Percentiles rank a stretch among this genome's conserved stretches.
Evolutionary conservation across 1,140 invertebrate genomes (phyloP).

Genomic region (Bathynomus jamesi): DNA sequence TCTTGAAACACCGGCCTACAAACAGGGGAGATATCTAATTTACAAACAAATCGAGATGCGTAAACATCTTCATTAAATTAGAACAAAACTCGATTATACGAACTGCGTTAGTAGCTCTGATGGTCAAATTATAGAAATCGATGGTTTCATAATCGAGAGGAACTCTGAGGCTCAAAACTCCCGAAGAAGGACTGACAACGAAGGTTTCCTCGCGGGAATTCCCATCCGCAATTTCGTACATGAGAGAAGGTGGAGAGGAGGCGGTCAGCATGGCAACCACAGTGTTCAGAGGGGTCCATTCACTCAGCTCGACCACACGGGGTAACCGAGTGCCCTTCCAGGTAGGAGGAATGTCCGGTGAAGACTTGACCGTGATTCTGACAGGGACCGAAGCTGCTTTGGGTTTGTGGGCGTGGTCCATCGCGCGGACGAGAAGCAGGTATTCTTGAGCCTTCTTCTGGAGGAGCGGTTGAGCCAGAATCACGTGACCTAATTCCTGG

Average conservation of each 20-base stretch:
- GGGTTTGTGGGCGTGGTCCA: slow-evolving; percentile 66
- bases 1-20: slow-evolving; percentile 18
- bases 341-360: slow-evolving; percentile 75
- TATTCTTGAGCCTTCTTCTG: slow-evolving; percentile 53
- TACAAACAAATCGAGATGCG: background rate
- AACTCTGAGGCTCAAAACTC: background rate
- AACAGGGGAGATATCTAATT: background rate
- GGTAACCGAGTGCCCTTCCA: slow-evolving; percentile 53
- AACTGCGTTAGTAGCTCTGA: background rate
- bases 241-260: background rate
- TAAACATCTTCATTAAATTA: background rate
- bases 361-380: slow-evolving; percentile 76
- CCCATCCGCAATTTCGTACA: background rate
- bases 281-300: background rate
- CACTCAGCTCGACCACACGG: slow-evolving; percentile 36
- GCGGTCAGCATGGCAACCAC: background rate
- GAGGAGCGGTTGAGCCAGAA: slow-evolving; percentile 2
- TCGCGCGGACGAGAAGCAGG: slow-evolving; percentile 70
- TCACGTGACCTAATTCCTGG: slow-evolving; percentile 61
- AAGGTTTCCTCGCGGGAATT: background rate
- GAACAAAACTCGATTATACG: background rate
- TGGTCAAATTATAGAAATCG: background rate
- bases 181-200: background rate
- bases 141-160: background rate
- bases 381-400: slow-evolving; percentile 68